phyloP scores from a whole-genome alignment of 2,113 vertebrate genomes.

The Antigone vipio region DNA sequence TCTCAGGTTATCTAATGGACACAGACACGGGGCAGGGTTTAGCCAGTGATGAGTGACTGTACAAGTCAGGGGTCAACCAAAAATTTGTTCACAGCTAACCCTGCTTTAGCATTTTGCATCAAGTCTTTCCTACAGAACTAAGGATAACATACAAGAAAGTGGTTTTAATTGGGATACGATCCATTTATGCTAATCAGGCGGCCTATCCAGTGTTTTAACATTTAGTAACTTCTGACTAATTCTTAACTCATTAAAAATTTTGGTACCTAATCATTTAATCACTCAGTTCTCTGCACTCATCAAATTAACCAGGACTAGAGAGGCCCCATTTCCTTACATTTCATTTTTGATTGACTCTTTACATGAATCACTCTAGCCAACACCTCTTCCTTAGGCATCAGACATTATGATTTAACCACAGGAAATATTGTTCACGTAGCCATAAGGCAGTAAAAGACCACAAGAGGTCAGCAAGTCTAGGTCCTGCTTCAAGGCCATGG shows the following conservation, averaged over 20 bases:
- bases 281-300: neutral
- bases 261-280: neutral
- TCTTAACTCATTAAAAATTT: neutral
- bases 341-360: neutral
- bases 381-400: neutral
- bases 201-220: neutral
- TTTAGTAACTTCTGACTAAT: neutral
- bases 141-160: neutral
- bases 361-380: neutral
- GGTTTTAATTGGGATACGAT: neutral
- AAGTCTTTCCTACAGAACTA: neutral
- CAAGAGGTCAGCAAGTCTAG: neutral
- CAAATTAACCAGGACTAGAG: neutral
- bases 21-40: neutral
- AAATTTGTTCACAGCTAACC: neutral
- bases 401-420: neutral
- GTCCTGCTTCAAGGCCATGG: neutral
- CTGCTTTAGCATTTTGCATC: neutral
- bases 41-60: neutral
- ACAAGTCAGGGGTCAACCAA: neutral
- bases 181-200: neutral
- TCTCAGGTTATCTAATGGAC: neutral
- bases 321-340: accelerated
- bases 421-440: neutral
- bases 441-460: neutral